Percentiles rank a stretch among this genome's conserved stretches.
Evolutionary conservation across 2,113 vertebrate genomes (phyloP).

Genomic region (Heliornis fulica): DNA sequence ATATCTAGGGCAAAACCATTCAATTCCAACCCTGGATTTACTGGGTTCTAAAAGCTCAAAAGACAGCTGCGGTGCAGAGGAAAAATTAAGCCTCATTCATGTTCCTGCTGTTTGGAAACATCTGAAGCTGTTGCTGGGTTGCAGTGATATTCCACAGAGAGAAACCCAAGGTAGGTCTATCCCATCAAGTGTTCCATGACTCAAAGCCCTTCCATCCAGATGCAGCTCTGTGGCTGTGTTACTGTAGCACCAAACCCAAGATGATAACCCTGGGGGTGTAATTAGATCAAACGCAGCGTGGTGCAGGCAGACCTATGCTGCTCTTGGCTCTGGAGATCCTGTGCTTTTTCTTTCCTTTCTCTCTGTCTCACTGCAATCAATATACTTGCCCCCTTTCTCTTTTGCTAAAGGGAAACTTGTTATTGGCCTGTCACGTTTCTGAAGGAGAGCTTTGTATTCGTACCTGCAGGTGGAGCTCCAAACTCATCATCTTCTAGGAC

Average conservation of each 20-base stretch:
- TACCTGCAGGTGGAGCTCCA: constrained; percentile 59
- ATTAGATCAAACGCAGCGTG: not conserved
- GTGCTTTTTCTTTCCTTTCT: not conserved
- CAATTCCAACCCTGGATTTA: not conserved
- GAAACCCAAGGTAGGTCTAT: not conserved
- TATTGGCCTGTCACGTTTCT: not conserved
- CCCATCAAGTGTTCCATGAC: not conserved
- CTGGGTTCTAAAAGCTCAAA: not conserved
- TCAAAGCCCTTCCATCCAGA: fast-evolving
- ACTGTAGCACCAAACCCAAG: not conserved
- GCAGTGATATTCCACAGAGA: not conserved
- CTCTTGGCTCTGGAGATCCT: not conserved
- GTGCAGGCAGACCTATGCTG: not conserved
- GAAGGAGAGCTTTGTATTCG: not conserved
- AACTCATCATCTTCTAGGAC: not conserved
- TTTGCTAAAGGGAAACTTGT: not conserved
- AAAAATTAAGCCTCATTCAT: not conserved
- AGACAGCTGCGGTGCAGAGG: not conserved
- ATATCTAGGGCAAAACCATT: not conserved
- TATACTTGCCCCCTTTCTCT: not conserved
- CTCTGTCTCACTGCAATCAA: not conserved
- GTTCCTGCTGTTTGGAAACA: not conserved
- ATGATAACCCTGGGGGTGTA: not conserved
- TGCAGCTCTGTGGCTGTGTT: fast-evolving
- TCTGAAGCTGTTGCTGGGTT: not conserved